Percentiles rank a stretch among this genome's conserved stretches.
phyloP scores from a whole-genome alignment of 2,113 vertebrate genomes.

The Menura novaehollandiae region DNA sequence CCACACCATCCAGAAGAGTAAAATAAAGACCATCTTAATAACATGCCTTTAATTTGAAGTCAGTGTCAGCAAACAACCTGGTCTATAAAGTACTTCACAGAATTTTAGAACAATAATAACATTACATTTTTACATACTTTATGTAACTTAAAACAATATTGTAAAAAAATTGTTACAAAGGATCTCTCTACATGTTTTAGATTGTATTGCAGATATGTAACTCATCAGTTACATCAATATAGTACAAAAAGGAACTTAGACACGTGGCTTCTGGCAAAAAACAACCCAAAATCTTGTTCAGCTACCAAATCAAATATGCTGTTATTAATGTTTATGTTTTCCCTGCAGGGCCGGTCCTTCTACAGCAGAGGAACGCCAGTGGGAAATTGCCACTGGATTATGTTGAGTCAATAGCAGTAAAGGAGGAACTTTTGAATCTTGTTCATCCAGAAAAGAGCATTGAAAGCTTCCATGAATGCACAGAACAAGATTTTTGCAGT shows the following conservation, averaged over 20 bases:
- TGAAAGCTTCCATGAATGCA: constrained; percentile 53
- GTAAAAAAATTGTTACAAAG: constrained; percentile 21
- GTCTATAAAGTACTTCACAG: neutral
- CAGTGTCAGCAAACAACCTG: neutral
- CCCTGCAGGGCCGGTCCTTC: constrained; percentile 81
- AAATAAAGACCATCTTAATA: neutral
- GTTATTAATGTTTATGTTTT: constrained; percentile 46
- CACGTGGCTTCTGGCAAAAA: constrained; percentile 16
- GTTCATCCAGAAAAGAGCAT: constrained; percentile 65
- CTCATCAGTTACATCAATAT: constrained; percentile 58
- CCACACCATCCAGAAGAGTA: neutral
- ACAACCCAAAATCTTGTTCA: constrained; percentile 40
- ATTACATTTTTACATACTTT: neutral
- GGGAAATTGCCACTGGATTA: constrained; percentile 81
- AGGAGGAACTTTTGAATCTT: constrained; percentile 77
- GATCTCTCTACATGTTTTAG: constrained; percentile 21
- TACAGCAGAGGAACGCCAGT: constrained; percentile 74
- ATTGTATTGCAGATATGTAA: constrained; percentile 14
- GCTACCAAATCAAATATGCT: neutral
- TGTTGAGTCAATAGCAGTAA: constrained; percentile 61
- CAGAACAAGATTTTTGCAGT: constrained; percentile 47
- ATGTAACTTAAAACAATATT: neutral
- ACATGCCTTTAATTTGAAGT: neutral
- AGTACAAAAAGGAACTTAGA: constrained; percentile 53
- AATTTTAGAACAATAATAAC: neutral